Base-by-base conservation (phyloP, 2,888 invertebrate species). In the Orthosia incerta region DNA sequence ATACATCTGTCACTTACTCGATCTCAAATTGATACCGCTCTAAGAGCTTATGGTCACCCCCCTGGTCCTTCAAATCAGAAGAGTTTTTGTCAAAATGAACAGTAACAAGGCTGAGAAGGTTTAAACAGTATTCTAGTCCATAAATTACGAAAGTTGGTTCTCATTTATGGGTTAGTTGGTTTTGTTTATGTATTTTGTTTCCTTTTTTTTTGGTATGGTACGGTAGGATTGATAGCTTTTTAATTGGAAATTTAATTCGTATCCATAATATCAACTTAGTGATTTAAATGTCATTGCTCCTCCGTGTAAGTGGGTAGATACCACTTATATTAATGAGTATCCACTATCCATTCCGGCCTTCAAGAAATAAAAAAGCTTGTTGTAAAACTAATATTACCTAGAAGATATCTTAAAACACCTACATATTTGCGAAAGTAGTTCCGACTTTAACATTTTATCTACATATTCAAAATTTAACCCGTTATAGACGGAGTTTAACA, bases 371-470 rank as follows among this genome's bases (percentile, higher is more conserved):
- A 57, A 76, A 62, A 65, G 3, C 13, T 46, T 31, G 45, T 55
- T 31, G 45, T 55, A n/a, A 51, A 48, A 71, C 57, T 64, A 79
- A 61, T 31, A 26, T 51, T 69, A 23, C 15, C 12, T 64, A 64
- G n/a, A 68, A 65, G 16, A 65, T 51, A 65, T 63, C 11, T 57
- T 59, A 67, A 62, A 46, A 20, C 73, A 72, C 75, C 77, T 76
- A 85, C 64, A 71, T 83, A 48, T 76, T 80, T 55, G 55, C 76
- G 72, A 87, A 83, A 87, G 81, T 71, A 31, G 68, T 62, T 74
- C 48, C 51, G 46, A 78, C 64, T 79, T 70, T 75, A 63, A 75
- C 15, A 76, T 68, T 20, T 31, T 71, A 39, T 62, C 31, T 62
- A 39, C 16, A 57, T 56, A 51, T 66, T 82, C 51, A 20, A 71